Evolutionary conservation across 2,113 vertebrate genomes (phyloP).

Genomic region (Rhea pennata): DNA sequence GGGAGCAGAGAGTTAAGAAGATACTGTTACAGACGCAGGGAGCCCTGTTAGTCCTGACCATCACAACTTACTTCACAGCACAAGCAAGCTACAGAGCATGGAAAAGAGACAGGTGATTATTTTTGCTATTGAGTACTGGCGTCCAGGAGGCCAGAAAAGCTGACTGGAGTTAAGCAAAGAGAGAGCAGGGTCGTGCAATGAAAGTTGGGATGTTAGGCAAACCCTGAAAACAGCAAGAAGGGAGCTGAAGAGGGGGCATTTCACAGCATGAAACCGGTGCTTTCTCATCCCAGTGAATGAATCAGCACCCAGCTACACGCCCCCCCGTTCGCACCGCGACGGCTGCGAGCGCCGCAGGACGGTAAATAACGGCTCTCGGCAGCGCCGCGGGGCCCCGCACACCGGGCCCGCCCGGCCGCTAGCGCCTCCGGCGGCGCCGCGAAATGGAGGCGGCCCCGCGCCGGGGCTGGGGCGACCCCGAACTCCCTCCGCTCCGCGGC

Average conservation of each 20-base stretch:
- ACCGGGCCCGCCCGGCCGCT: too few species aligned
- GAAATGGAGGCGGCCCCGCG: too few species aligned
- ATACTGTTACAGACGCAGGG: accelerated
- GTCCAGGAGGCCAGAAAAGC: not conserved
- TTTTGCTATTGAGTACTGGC: accelerated
- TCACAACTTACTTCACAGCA: too few species aligned
- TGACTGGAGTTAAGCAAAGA: not conserved
- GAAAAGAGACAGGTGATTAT: not conserved
- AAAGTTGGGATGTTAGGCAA: not conserved
- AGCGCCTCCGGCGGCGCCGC: too few species aligned
- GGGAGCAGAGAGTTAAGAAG: not conserved
- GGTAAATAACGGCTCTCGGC: too few species aligned
- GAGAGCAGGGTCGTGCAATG: accelerated
- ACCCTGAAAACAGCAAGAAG: not conserved
- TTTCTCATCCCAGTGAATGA: too few species aligned
- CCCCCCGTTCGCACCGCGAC: too few species aligned
- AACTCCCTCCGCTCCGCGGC: too few species aligned
- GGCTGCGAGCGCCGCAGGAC: too few species aligned
- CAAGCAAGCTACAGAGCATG: accelerated
- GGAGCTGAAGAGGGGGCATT: accelerated
- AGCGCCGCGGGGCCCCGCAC: too few species aligned
- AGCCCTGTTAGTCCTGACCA: not conserved
- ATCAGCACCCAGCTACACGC: too few species aligned
- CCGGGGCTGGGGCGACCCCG: too few species aligned
- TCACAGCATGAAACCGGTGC: not conserved